phyloP scores from a whole-genome alignment of 2,113 vertebrate genomes.

The Carassius auratus region DNA sequence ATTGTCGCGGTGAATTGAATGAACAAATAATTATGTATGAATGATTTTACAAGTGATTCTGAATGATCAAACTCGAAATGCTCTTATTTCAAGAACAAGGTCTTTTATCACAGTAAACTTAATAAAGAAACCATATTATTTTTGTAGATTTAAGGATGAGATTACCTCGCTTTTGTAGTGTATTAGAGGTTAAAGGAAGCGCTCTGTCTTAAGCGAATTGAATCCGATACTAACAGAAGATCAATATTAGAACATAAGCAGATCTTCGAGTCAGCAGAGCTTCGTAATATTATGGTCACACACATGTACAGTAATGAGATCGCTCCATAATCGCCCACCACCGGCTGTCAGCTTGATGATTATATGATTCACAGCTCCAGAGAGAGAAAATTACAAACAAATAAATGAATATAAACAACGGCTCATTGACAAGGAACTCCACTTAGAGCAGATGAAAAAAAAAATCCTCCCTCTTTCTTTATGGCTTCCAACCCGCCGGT shows the following conservation, averaged over 20 bases:
- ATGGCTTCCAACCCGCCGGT: conserved; percentile 47
- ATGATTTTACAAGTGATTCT: not conserved
- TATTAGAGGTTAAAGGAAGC: not conserved
- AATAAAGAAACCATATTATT: not conserved
- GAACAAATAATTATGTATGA: not conserved
- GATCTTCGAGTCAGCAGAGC: conserved; percentile 20
- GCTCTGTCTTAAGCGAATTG: not conserved
- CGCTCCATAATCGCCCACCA: conserved; percentile 32
- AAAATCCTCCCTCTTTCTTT: conserved; percentile 2
- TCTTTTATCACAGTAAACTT: not conserved
- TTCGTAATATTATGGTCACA: conserved; percentile 26
- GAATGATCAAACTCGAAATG: not conserved
- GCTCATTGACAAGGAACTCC: conserved; percentile 34
- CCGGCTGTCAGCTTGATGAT: conserved; percentile 39
- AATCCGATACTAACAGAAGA: conserved; percentile 5
- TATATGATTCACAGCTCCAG: conserved; percentile 34
- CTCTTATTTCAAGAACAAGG: not conserved
- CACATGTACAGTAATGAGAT: conserved; percentile 34
- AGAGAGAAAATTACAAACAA: conserved; percentile 39
- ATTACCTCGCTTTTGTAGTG: not conserved
- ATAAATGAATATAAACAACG: conserved; percentile 17
- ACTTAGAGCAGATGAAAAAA: not conserved
- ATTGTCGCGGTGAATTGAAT: not conserved
- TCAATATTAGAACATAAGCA: conserved; percentile 16
- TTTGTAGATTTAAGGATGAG: not conserved